phyloP scores from a whole-genome alignment of 2,797 vertebrate genomes.

The Apogon hyalosoma region DNA sequence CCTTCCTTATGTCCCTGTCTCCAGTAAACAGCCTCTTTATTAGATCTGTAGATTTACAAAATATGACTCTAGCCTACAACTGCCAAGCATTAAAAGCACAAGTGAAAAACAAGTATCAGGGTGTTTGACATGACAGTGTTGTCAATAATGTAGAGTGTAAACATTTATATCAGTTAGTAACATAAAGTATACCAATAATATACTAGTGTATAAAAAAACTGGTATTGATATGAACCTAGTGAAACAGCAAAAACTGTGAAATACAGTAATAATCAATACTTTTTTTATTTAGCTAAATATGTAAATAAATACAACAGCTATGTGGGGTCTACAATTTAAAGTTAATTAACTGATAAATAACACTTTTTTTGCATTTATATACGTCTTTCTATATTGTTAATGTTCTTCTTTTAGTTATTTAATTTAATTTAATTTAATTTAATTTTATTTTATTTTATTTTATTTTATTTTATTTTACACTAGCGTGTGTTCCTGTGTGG shows the following conservation, averaged over 20 bases:
- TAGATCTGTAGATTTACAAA: slow-evolving; percentile 42
- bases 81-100: slow-evolving; percentile 16
- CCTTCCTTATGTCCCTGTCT: slow-evolving; percentile 22
- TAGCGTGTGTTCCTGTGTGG: neutral
- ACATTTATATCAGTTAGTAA: neutral
- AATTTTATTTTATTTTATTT: no score
- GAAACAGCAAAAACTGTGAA: neutral
- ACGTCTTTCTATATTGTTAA: neutral
- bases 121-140: neutral
- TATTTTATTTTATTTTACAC: neutral
- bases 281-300: neutral
- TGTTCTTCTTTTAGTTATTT: no score
- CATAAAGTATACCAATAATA: neutral
- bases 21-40: slow-evolving; percentile 32
- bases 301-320: neutral
- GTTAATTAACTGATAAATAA: neutral
- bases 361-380: neutral
- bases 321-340: no score
- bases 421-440: no score
- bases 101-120: slow-evolving; percentile 22
- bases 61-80: slow-evolving; percentile 11
- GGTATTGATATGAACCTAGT: neutral
- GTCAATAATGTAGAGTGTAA: neutral
- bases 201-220: neutral
- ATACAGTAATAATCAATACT: neutral